These are phyloP conservation scores for Xiphophorus birchmanni DNA, from an alignment of 2,797 vertebrate genomes.

Conservation along the genomic window DNA sequence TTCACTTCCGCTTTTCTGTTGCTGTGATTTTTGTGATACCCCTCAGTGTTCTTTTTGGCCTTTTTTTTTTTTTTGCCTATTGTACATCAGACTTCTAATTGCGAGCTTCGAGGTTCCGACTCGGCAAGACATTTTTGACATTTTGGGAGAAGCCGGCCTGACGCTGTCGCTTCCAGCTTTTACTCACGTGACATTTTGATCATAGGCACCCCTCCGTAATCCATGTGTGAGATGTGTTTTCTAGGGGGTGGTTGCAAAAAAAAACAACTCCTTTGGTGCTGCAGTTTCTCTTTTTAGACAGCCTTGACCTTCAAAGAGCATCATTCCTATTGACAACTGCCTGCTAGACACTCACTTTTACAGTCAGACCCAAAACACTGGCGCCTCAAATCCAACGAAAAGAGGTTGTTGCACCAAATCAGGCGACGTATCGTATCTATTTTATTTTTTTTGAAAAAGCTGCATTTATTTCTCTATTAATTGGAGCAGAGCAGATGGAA, in stretches of 20 bases:
- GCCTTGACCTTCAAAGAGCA: constrained; percentile 61
- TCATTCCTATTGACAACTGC: constrained; percentile 35
- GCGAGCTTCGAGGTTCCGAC: neutral
- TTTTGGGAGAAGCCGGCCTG: constrained; percentile 16
- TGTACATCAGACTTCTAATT: neutral
- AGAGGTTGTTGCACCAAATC: neutral
- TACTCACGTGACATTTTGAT: constrained; percentile 54
- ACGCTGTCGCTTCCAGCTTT: constrained; percentile 5
- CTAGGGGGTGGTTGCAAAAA: constrained; percentile 23
- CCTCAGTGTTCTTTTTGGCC: neutral
- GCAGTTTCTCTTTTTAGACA: constrained; percentile 32
- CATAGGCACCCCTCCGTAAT: constrained; percentile 33
- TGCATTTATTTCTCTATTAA: constrained; percentile 3
- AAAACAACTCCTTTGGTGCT: constrained; percentile 3
- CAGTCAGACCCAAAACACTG: neutral
- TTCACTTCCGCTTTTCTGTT: neutral
- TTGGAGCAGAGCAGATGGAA: constrained; percentile 13
- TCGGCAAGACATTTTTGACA: constrained; percentile 8
- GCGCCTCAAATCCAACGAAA: neutral
- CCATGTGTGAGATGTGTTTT: constrained; percentile 22
- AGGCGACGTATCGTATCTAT: neutral
- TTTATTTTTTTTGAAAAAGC: neutral
- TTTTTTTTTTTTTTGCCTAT: neutral
- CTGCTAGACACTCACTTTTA: constrained; percentile 29
- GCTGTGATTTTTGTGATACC: neutral